These are phyloP conservation scores for Phenganax marumi DNA, from an alignment of 92 coral and sea anemone genomes.

Conservation along the genomic window DNA sequence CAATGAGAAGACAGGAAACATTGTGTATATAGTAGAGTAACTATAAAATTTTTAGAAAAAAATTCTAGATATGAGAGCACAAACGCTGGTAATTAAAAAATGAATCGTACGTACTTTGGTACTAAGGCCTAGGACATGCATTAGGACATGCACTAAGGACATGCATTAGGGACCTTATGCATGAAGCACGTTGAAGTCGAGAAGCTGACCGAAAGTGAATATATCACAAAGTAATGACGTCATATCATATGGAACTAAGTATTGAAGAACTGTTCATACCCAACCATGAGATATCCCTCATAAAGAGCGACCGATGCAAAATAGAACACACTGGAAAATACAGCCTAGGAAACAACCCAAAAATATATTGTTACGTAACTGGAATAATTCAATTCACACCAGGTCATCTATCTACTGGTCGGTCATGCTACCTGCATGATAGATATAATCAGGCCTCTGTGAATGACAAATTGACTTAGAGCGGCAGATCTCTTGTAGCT, in stretches of 20 bases:
- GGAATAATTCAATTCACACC: neutral
- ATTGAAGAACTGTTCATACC: conserved; percentile 59
- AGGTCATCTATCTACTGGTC: too few species aligned
- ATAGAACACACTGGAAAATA: conserved; percentile 93
- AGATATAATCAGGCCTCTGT: conserved; percentile 91
- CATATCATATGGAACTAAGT: too few species aligned
- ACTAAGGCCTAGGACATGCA: too few species aligned
- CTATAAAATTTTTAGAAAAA: conserved; percentile 32
- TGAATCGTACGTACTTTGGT: too few species aligned
- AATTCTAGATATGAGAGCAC: neutral
- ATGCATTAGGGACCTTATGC: too few species aligned
- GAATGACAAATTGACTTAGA: conserved; percentile 93
- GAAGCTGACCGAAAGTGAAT: too few species aligned
- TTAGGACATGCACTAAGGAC: too few species aligned
- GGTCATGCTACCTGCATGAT: conserved; percentile 72
- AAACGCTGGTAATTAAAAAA: too few species aligned
- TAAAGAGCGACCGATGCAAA: conserved; percentile 93
- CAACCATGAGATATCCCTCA: conserved; percentile 91
- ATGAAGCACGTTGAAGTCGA: too few species aligned
- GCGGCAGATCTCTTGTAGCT: conserved; percentile 97
- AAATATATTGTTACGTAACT: neutral
- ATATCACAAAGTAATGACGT: too few species aligned
- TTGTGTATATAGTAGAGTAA: conserved; percentile 87
- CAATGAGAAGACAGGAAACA: conserved; percentile 95
- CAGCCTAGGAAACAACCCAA: conserved; percentile 65